These are phyloP conservation scores for Oscheius sp. DNA, from an alignment of 1,140 invertebrate species.

Conservation along the genomic window DNA sequence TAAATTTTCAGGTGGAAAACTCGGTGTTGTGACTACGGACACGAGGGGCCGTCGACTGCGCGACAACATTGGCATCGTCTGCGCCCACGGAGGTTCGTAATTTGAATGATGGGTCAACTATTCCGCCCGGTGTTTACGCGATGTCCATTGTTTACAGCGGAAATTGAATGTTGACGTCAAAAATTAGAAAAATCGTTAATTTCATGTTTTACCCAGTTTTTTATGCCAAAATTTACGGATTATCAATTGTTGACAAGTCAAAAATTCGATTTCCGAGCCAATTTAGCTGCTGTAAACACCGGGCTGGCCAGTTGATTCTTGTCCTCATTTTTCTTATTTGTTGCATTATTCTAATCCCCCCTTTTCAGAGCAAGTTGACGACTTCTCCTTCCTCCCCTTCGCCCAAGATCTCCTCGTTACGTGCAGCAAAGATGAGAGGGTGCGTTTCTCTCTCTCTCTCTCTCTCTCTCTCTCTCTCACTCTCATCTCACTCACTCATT, in stretches of 20 bases:
- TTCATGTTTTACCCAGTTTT: not conserved
- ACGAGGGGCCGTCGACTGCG: slow-evolving; percentile 57
- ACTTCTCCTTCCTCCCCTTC: slow-evolving; percentile 63
- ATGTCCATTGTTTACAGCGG: too few relatives aligned
- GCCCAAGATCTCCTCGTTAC: slow-evolving; percentile 61
- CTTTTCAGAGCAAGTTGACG: slow-evolving; percentile 61
- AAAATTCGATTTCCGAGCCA: too few relatives aligned
- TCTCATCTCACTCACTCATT: not conserved
- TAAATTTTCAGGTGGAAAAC: slow-evolving; percentile 55
- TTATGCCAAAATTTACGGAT: not conserved
- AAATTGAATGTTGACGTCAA: too few relatives aligned
- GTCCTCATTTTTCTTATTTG: not conserved
- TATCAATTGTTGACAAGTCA: too few relatives aligned
- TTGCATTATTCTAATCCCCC: not conserved
- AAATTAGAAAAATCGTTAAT: not conserved
- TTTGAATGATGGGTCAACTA: too few relatives aligned
- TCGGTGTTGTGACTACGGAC: slow-evolving; percentile 61
- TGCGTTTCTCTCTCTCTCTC: slow-evolving; percentile 43
- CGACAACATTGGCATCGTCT: slow-evolving; percentile 52
- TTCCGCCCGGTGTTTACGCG: too few relatives aligned
- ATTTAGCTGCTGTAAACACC: too few relatives aligned
- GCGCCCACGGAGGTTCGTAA: slow-evolving; percentile 61
- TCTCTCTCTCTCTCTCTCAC: not conserved
- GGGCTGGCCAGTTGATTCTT: too few relatives aligned
- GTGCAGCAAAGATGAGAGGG: slow-evolving; percentile 60